Percentiles rank a stretch among this genome's conserved stretches.
Evolutionary conservation across 2,113 vertebrate species (phyloP).

Genomic region (Acanthochromis polyacanthus): DNA sequence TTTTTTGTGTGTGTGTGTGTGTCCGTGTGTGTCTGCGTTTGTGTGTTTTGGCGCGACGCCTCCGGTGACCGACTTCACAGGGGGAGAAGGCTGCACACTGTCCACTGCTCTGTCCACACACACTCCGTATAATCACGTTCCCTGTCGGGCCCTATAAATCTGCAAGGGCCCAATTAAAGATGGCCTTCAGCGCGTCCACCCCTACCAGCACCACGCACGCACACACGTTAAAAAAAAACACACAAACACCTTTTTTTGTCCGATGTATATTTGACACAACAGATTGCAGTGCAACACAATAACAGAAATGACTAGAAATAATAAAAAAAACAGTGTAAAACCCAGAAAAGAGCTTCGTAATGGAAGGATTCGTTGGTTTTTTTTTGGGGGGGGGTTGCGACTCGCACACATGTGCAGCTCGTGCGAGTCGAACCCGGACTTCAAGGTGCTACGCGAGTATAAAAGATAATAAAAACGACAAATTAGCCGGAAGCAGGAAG

Average conservation of each 20-base stretch:
- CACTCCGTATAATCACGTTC: constrained; percentile 76
- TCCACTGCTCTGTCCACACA: constrained; percentile 74
- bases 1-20: constrained; percentile 36
- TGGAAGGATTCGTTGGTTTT: background rate
- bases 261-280: constrained; percentile 61
- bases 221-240: constrained; percentile 26
- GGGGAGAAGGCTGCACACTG: constrained; percentile 73
- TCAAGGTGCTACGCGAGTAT: constrained; percentile 38
- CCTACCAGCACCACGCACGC: constrained; percentile 45
- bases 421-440: constrained; percentile 14
- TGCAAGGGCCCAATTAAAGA: constrained; percentile 81
- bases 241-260: constrained; percentile 20
- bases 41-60: constrained; percentile 54
- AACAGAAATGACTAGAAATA: constrained; percentile 6
- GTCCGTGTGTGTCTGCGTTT: constrained; percentile 49
- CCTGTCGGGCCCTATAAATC: constrained; percentile 83
- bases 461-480: constrained; percentile 29
- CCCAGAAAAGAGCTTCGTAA: constrained; percentile 7
- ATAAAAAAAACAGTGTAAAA: constrained; percentile 55
- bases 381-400: background rate
- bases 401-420: constrained; percentile 15
- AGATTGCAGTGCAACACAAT: constrained; percentile 38
- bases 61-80: constrained; percentile 72
- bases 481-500: constrained; percentile 20
- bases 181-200: constrained; percentile 75